Percentiles rank a stretch among this genome's conserved stretches.
phyloP scores from a whole-genome alignment of 1,140 invertebrate genomes.

The Saccostrea cuccullata region DNA sequence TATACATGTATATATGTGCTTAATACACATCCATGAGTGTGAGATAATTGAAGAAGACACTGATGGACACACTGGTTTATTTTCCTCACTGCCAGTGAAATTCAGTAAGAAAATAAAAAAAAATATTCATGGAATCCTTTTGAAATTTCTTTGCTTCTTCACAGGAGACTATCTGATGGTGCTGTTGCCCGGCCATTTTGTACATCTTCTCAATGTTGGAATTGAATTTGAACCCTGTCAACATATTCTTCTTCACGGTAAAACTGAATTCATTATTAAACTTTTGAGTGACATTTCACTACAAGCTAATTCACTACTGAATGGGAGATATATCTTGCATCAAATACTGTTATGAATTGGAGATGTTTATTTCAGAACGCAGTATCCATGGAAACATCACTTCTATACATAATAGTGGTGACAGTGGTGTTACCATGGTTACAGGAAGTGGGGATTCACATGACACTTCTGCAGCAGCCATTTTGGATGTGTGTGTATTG shows the following conservation, averaged over 20 bases:
- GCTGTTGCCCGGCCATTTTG: slow-evolving; percentile 72
- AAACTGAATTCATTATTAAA: too few relatives aligned
- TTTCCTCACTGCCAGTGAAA: too few relatives aligned
- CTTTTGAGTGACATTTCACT: too few relatives aligned
- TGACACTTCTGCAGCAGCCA: background rate
- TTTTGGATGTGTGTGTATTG: slow-evolving; percentile 34
- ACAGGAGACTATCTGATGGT: slow-evolving; percentile 73
- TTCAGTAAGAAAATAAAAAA: too few relatives aligned
- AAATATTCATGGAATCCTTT: too few relatives aligned
- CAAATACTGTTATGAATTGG: too few relatives aligned
- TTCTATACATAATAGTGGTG: background rate
- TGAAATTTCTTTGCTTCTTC: background rate
- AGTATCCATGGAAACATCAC: background rate
- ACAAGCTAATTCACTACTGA: too few relatives aligned
- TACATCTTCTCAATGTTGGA: slow-evolving; percentile 74
- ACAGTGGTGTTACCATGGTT: background rate
- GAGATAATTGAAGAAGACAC: too few relatives aligned
- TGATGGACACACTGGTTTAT: too few relatives aligned
- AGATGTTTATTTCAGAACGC: slow-evolving; percentile 6
- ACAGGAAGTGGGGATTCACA: slow-evolving; percentile 19
- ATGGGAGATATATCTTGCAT: too few relatives aligned
- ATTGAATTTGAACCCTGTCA: slow-evolving; percentile 75
- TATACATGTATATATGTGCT: too few relatives aligned
- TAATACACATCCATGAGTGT: too few relatives aligned
- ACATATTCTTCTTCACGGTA: slow-evolving; percentile 74